Conservation (phyloP, 2,888 invertebrate species). For the Graphium colonna region DNA sequence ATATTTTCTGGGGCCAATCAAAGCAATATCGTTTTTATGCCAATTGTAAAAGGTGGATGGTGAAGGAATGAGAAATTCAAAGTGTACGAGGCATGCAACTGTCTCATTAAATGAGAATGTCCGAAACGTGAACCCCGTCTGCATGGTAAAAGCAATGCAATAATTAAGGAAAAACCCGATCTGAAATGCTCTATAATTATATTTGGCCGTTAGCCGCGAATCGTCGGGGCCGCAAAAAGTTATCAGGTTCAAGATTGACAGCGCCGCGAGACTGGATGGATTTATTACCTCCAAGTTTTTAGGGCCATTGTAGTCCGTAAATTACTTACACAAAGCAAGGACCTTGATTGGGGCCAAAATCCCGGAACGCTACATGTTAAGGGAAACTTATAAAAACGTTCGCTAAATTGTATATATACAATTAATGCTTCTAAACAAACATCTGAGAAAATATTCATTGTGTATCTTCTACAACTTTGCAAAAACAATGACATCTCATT, state of each 20-base stretch:
- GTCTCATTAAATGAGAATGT: conserved; percentile 59
- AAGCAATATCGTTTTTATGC: conserved; percentile 33
- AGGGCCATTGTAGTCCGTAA: conserved; percentile 9
- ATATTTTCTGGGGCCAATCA: conserved; percentile 9
- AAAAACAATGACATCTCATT: too few relatives aligned
- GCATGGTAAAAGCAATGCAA: conserved; percentile 54
- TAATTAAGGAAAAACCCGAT: conserved; percentile 64
- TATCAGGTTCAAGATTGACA: conserved; percentile 46
- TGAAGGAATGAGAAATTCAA: conserved; percentile 31
- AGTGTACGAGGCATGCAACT: conserved; percentile 36
- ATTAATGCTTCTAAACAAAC: too few relatives aligned
- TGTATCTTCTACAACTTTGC: too few relatives aligned
- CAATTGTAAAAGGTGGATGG: conserved; percentile 27
- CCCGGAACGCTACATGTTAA: too few relatives aligned
- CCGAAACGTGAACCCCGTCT: conserved; percentile 51
- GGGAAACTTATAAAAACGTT: too few relatives aligned
- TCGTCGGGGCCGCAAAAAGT: conserved; percentile 46
- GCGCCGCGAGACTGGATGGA: conserved; percentile 27
- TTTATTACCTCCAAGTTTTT: conserved; percentile 18
- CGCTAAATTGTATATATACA: too few relatives aligned
- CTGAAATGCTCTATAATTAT: conserved; percentile 70
- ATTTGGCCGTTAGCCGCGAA: conserved; percentile 50
- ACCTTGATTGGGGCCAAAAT: background rate
- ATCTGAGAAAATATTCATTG: too few relatives aligned
- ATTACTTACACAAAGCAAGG: conserved; percentile 8